Base-by-base conservation (phyloP, 1,140 invertebrate genomes). In the Zaprionus lachaisei region DNA sequence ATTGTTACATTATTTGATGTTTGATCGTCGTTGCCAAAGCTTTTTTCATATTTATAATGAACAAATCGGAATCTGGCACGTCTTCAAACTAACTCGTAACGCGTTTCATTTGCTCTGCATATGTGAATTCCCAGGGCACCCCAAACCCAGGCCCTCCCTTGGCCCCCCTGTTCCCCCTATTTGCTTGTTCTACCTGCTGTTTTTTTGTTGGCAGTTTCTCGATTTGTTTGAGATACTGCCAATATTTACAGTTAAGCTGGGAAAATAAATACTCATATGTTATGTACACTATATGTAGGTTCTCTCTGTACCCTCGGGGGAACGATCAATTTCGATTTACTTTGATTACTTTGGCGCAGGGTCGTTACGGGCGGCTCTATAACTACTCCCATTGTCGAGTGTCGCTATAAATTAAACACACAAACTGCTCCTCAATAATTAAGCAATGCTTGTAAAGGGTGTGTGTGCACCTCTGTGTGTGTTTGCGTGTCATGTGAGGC, bases 1-100 rank as follows among this genome's bases (percentile, higher is more conserved):
- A 64, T 22, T 70, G 61, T 55, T 74, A 66, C 67, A 49, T 70
- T 34, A 70, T 79, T 83, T 71, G 55, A 63, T 81, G 71, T 67
- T 68, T 77, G 82, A 73, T 80, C 69, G 76, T 79, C 9, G 79
- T 80, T 89, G 83, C 80, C 83, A 89, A 83, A 89, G 71, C 41
- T 47, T 47, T 60, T 54, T 15, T 63, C 67, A 64, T 75, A 72
- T 61, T 76, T 71, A 38, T 70, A 38, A 34, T 56, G 17, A 70
- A 71, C 34, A 11, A 22, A 37, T 58, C 56, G 12, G 37, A 28
- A 24, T 28, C 49, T 69, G 65, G 72, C 72, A 69, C 37, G 17
- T 73, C 37, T 75, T 57, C 47, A 56, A 74, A 44, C 49, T 64
- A 20, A 24, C 26, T 38, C 37, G 37, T 47, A 31, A 38, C 51